Percentiles rank a stretch among this genome's conserved stretches.
Conservation (phyloP, 2,797 vertebrate species). For the Lycodopsis pacificus region DNA sequence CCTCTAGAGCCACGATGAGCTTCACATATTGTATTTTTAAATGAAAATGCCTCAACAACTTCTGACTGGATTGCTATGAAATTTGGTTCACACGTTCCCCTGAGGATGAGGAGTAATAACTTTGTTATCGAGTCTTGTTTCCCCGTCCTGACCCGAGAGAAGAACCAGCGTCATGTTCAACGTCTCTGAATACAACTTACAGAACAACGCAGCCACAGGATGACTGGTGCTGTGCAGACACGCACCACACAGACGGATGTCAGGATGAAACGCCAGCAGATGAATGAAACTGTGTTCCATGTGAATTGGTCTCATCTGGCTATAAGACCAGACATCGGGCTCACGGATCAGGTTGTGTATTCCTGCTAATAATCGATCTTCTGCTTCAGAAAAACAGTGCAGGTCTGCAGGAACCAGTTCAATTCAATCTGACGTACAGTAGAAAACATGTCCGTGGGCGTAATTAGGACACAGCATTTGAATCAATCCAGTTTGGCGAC, state of each 20-base stretch:
- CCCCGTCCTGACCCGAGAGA: not conserved
- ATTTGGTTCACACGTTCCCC: not conserved
- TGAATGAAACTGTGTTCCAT: not conserved
- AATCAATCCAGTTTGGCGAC: constrained; percentile 55
- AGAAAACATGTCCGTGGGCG: constrained; percentile 53
- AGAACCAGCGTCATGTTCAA: not conserved
- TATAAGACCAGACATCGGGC: not conserved
- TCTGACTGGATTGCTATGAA: too few species aligned
- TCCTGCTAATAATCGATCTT: not conserved
- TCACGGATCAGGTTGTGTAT: not conserved
- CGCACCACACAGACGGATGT: not conserved
- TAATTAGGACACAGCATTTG: constrained; percentile 65
- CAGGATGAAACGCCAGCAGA: not conserved
- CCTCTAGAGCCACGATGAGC: not conserved
- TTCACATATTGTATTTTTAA: not conserved
- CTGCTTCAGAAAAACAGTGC: constrained; percentile 6
- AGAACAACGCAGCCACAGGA: not conserved
- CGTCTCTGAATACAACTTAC: not conserved
- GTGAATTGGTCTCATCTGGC: not conserved
- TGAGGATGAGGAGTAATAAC: not conserved
- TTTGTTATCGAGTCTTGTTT: not conserved
- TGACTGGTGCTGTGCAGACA: not conserved
- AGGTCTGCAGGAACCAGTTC: constrained; percentile 41
- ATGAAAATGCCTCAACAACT: not conserved
- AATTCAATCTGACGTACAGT: constrained; percentile 54